phyloP scores from a whole-genome alignment of 1,140 invertebrate genomes.

The Grapholita molesta region DNA sequence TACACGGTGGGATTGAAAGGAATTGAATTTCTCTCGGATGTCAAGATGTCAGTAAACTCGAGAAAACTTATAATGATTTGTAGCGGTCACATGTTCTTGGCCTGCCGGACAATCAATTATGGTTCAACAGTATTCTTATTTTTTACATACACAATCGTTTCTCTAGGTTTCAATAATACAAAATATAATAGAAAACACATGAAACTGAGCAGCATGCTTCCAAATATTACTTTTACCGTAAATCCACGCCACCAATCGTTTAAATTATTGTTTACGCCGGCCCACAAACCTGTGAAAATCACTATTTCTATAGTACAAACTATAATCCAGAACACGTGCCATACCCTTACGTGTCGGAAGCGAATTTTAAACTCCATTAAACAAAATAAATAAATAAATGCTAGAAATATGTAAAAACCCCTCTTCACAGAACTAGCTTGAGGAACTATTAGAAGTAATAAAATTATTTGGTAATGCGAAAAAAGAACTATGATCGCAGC shows the following conservation, averaged over 20 bases:
- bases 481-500: constrained; percentile 79
- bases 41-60: constrained; percentile 5
- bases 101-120: neutral
- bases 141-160: constrained; percentile 68
- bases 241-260: constrained; percentile 80
- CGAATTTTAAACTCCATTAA: constrained; percentile 87
- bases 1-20: neutral
- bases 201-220: constrained; percentile 70
- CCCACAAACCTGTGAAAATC: constrained; percentile 82
- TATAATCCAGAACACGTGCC: constrained; percentile 82
- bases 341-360: constrained; percentile 83
- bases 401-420: constrained; percentile 82
- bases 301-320: constrained; percentile 83
- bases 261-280: constrained; percentile 77
- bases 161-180: constrained; percentile 76
- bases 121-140: constrained; percentile 33
- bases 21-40: neutral
- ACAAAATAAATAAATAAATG: constrained; percentile 85
- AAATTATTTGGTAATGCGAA: constrained; percentile 80
- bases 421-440: constrained; percentile 76
- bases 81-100: neutral
- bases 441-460: constrained; percentile 80
- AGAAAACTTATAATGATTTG: neutral
- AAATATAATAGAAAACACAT: constrained; percentile 78
- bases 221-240: constrained; percentile 76